Percentiles rank a stretch among this genome's conserved stretches.
Conservation (phyloP, 1,140 invertebrate species). For the Paracyclopina nana region DNA sequence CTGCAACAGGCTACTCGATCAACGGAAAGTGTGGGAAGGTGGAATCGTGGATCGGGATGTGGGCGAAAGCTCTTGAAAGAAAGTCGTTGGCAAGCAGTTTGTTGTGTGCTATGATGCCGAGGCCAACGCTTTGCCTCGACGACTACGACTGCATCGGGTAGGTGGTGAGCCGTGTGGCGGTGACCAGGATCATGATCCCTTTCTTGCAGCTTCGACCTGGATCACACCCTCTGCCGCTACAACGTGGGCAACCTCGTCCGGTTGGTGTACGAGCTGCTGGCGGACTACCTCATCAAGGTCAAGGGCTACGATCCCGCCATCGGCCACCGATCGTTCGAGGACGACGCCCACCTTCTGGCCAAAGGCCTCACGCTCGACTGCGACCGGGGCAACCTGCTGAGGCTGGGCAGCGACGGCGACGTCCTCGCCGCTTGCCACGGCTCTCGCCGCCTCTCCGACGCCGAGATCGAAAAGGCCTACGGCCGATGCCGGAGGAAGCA, state of each 20-base stretch:
- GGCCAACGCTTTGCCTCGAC: conserved; percentile 13
- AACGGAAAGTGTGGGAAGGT: too few species aligned
- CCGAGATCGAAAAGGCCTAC: conserved; percentile 23
- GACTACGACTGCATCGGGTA: conserved; percentile 26
- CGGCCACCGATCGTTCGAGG: conserved; percentile 1
- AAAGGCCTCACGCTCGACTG: conserved; percentile 27
- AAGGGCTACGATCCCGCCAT: conserved; percentile 20
- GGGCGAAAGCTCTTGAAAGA: too few species aligned
- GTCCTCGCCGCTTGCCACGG: conserved; percentile 27
- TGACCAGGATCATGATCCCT: too few species aligned
- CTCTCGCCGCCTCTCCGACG: conserved; percentile 22
- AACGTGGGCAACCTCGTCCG: conserved; percentile 23
- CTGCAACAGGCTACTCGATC: too few species aligned
- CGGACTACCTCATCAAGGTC: conserved; percentile 22
- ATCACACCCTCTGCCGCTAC: conserved; percentile 26
- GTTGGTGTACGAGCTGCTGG: conserved; percentile 22
- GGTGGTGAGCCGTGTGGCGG: too few species aligned
- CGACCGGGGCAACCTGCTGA: conserved; percentile 25
- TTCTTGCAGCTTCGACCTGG: conserved; percentile 28
- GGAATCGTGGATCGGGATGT: too few species aligned
- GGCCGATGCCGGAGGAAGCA: conserved; percentile 20
- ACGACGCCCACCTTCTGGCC: conserved; percentile 17
- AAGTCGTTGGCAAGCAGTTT: too few species aligned
- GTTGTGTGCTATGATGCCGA: too few species aligned
- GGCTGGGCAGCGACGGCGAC: conserved; percentile 23